Evolutionary conservation across 2,888 invertebrate genomes (phyloP), one percentile per base, ranked within the genome.

Genomic region (Sycophila texana): DNA sequence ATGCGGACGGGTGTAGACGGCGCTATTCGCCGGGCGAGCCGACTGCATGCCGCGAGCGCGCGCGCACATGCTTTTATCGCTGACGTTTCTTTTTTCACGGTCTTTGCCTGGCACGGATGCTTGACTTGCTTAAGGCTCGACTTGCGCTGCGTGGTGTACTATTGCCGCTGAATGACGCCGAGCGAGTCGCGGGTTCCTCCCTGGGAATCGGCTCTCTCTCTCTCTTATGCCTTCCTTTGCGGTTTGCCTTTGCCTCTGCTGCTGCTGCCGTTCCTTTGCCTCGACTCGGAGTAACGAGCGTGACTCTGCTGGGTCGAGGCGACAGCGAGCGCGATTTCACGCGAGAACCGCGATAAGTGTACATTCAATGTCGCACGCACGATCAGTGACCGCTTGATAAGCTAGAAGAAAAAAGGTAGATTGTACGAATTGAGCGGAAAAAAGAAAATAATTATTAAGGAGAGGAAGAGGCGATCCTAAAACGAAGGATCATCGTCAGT

Each of bases 31-130:
- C 68, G 26, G 57, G 65, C 60, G 60, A 73, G 51, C 67, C 66
- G 65, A 61, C n/a, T 49, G 53, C 71, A 61, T 78, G 51, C 67
- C 67, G 14, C 30, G 30, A 58, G 51, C 53, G 26, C 26, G 47
- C 78, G 57, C 26, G 47, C 47, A 53, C 74, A 75, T 72, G 66
- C 72, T 71, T 67, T 58, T 79, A 47, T 20, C 20, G 30, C 47
- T 30, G 20, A n/a, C 26, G 20, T 55, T 53, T 55, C 60, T 79
- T 66, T 68, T 77, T 80, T 76, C 73, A 80, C 65, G 72, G 73
- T 73, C 76, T 51, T 68, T 53, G 73, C 68, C 73, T 74, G 39
- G 51, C 74, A 74, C 73, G 76, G 73, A 65, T 74, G 76, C 76
- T 76, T 66, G 66, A 58, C 79, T 74, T 63, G 22, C 16, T 66